These are phyloP conservation scores for Cuniculus paca DNA, from an alignment of 2,797 vertebrate species.

Conservation along the genomic window DNA sequence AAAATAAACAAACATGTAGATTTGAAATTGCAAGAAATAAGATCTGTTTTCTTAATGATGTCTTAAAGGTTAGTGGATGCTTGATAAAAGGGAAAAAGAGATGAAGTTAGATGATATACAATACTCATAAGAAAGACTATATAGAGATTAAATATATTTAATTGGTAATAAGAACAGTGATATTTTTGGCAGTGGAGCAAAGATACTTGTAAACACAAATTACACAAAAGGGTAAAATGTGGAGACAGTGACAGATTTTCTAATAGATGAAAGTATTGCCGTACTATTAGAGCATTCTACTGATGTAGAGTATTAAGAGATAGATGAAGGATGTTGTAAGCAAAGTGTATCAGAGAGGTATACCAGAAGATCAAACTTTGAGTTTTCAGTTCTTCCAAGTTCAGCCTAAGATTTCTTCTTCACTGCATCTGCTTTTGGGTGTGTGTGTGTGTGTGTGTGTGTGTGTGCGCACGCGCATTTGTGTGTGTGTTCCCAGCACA, in stretches of 20 bases:
- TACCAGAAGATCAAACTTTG: background rate
- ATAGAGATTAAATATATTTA: background rate
- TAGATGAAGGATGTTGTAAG: background rate
- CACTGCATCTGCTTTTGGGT: background rate
- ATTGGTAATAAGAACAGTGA: background rate
- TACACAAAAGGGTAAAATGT: background rate
- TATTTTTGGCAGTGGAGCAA: background rate
- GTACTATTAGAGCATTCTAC: background rate
- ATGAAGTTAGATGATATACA: background rate
- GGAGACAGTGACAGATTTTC: background rate
- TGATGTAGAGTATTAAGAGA: background rate
- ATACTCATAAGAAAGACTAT: background rate
- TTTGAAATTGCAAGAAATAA: background rate
- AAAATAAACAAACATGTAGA: background rate
- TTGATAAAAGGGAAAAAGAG: background rate
- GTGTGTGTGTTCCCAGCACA: conserved; percentile 49
- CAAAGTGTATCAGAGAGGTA: background rate
- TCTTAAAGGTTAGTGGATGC: background rate
- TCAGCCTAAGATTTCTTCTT: conserved; percentile 36
- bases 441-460: background rate
- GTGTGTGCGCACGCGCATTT: background rate
- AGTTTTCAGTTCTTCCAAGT: background rate
- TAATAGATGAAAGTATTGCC: background rate
- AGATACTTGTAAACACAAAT: background rate
- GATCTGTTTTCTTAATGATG: background rate